These are phyloP conservation scores for Vespertilio murinus DNA, from an alignment of 2,797 vertebrate species.

Conservation along the genomic window DNA sequence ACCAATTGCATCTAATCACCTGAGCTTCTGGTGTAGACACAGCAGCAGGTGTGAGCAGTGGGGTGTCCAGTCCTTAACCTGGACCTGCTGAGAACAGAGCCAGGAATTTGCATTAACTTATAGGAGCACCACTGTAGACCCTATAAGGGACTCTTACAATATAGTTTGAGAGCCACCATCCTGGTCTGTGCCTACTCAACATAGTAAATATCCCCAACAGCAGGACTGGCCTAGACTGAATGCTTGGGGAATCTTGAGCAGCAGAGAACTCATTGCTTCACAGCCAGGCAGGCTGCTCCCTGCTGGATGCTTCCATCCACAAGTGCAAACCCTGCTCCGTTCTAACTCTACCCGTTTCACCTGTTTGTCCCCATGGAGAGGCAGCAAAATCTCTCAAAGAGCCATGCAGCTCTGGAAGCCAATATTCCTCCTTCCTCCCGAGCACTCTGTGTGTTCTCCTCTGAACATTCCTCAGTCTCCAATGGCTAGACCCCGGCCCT, in stretches of 20 bases:
- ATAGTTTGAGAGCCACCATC: neutral
- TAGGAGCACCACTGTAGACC: too few relatives aligned
- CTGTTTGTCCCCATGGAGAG: neutral
- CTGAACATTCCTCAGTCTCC: neutral
- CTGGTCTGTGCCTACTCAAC: neutral
- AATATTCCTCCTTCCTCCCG: neutral
- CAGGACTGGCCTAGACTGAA: neutral
- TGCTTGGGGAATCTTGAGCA: neutral
- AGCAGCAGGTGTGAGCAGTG: neutral
- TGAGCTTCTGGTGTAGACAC: neutral
- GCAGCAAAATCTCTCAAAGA: neutral
- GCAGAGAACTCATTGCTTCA: neutral
- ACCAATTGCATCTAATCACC: neutral
- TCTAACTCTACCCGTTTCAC: neutral
- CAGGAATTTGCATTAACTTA: neutral
- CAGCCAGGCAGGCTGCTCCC: neutral
- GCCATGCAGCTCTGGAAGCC: neutral
- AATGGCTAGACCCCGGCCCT: neutral
- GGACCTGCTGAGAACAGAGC: neutral
- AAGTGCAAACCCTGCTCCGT: neutral
- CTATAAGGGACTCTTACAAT: neutral
- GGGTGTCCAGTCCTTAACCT: too few relatives aligned
- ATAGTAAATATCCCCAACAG: neutral
- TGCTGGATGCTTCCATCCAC: neutral
- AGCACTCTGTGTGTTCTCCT: accelerated